A percentile compares a stretch with the other conserved stretches of the same genome.
Conservation (phyloP, 2,113 vertebrate species). For the Urocitellus parryii region DNA sequence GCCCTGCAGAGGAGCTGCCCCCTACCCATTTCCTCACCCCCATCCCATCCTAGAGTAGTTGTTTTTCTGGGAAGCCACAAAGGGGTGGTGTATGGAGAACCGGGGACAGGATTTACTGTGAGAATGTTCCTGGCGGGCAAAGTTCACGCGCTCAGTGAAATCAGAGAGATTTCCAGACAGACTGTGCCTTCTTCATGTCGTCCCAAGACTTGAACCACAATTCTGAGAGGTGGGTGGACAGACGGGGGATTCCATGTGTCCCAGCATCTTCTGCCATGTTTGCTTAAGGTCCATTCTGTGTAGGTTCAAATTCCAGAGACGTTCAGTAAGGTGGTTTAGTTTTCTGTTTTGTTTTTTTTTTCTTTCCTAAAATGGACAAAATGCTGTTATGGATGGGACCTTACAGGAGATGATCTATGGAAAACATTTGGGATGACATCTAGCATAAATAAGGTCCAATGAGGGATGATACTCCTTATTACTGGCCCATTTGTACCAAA, state of each 20-base stretch:
- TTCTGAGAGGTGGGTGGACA: neutral
- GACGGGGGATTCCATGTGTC: neutral
- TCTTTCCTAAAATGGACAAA: neutral
- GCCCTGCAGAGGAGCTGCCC: neutral
- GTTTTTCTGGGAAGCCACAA: neutral
- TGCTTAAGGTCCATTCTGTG: neutral
- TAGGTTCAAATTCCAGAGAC: neutral
- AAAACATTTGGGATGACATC: neutral
- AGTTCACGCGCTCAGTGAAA: neutral
- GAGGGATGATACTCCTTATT: neutral
- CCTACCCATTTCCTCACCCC: neutral
- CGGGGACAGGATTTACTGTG: neutral
- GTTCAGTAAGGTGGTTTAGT: neutral
- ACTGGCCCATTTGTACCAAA: neutral
- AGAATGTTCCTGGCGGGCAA: neutral
- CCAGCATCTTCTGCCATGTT: neutral
- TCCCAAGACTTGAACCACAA: neutral
- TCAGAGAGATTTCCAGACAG: neutral
- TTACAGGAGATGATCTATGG: neutral
- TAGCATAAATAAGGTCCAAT: neutral
- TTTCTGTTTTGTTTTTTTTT: neutral
- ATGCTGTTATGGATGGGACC: neutral
- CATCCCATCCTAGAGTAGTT: neutral
- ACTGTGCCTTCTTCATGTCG: neutral
- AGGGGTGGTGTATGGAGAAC: neutral